Conservation (phyloP, 2,888 invertebrate species). For the Dyspetes luteomarginatus region DNA sequence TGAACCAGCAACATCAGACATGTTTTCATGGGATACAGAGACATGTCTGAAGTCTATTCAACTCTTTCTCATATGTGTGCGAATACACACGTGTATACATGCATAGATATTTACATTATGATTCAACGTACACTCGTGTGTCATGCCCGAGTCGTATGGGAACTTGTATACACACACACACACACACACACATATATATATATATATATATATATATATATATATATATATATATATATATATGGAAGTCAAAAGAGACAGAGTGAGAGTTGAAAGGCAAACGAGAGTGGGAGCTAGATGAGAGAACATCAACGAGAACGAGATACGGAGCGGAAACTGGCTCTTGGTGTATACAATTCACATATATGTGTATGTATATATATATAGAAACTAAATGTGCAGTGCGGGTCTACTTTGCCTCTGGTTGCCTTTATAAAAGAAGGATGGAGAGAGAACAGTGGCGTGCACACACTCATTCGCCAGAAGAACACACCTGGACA, state of each 20-base stretch:
- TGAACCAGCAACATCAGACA: constrained; percentile 19
- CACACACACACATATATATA: too few species aligned
- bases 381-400: not conserved
- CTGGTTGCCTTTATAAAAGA: constrained; percentile 29
- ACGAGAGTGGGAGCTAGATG: constrained; percentile 33
- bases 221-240: not conserved
- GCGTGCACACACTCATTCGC: constrained; percentile 1
- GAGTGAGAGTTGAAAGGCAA: constrained; percentile 23
- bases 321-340: constrained; percentile 36
- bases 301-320: constrained; percentile 41
- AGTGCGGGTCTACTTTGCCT: constrained; percentile 17
- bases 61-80: too few species aligned
- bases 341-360: not conserved
- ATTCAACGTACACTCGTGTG: too few species aligned
- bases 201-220: not conserved
- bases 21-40: constrained; percentile 22
- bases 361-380: not conserved
- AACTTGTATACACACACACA: not conserved
- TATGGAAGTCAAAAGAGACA: constrained; percentile 22
- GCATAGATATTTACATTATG: too few species aligned
- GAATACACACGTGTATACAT: too few species aligned
- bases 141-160: too few species aligned
- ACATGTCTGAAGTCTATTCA: too few species aligned
- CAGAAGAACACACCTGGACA: constrained; percentile 46
- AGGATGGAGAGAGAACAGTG: not conserved